Conservation (phyloP, 1,140 invertebrate genomes). For the Liolophura sinensis region DNA sequence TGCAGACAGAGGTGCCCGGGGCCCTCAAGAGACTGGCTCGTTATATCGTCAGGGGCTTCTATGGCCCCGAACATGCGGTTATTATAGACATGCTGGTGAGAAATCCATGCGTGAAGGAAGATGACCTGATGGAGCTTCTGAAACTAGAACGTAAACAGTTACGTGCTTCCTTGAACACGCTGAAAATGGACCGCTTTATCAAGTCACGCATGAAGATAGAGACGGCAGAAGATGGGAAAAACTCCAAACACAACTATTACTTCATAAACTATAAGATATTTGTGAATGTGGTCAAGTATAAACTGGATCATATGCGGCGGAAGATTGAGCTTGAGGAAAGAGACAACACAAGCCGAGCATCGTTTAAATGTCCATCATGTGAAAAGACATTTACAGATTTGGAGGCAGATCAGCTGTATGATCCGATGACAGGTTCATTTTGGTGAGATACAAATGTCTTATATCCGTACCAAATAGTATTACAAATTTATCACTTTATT, state of each 20-base stretch:
- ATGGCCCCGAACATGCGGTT: constrained; percentile 88
- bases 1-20: constrained; percentile 51
- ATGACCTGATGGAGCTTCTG: constrained; percentile 90
- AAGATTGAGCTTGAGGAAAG: constrained; percentile 93
- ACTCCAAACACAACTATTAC: constrained; percentile 96
- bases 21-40: constrained; percentile 83
- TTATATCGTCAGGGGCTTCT: constrained; percentile 89
- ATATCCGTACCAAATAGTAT: background rate
- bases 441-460: constrained; percentile 27
- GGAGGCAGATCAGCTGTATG: constrained; percentile 85
- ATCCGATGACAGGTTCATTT: constrained; percentile 82
- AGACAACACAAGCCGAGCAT: constrained; percentile 90
- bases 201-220: constrained; percentile 90
- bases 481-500: too few species aligned
- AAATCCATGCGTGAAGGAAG: constrained; percentile 97
- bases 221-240: constrained; percentile 92
- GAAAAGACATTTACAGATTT: constrained; percentile 80
- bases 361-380: constrained; percentile 91
- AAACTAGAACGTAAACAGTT: constrained; percentile 96
- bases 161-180: constrained; percentile 78
- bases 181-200: constrained; percentile 93
- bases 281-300: constrained; percentile 95
- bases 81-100: constrained; percentile 94
- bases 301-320: constrained; percentile 92
- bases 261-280: constrained; percentile 97